These are phyloP conservation scores for Parauchenoglanis punctatus DNA, from an alignment of 2,797 vertebrate genomes.

Conservation along the genomic window DNA sequence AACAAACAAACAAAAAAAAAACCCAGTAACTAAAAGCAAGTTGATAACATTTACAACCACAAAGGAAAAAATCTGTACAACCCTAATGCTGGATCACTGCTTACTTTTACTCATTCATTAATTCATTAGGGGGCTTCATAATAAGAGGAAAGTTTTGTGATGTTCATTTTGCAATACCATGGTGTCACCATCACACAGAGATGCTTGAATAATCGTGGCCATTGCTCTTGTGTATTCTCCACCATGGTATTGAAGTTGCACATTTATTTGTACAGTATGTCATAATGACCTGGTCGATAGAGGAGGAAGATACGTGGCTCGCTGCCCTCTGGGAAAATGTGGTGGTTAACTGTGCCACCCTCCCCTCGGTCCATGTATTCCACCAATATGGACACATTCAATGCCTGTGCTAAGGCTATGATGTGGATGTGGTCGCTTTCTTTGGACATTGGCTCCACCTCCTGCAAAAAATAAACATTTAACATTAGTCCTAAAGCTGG, in stretches of 20 bases:
- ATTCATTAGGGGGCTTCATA: slow-evolving; percentile 60
- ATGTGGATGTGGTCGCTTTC: slow-evolving; percentile 98
- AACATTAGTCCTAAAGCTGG: not conserved
- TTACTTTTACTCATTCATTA: slow-evolving; percentile 64
- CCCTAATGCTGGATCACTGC: slow-evolving; percentile 80
- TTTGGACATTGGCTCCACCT: slow-evolving; percentile 95
- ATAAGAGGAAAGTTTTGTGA: slow-evolving; percentile 54
- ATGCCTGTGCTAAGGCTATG: slow-evolving; percentile 91
- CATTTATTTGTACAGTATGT: slow-evolving; percentile 93
- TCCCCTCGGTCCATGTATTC: slow-evolving; percentile 97
- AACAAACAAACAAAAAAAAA: slow-evolving; percentile 78
- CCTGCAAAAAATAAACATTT: slow-evolving; percentile 66
- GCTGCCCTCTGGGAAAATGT: slow-evolving; percentile 90
- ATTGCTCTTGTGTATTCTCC: slow-evolving; percentile 57
- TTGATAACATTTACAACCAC: slow-evolving; percentile 92
- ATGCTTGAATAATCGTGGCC: slow-evolving; percentile 67
- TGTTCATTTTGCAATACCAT: slow-evolving; percentile 65
- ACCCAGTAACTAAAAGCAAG: slow-evolving; percentile 78
- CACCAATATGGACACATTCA: slow-evolving; percentile 89
- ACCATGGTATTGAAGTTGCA: slow-evolving; percentile 51
- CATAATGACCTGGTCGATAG: slow-evolving; percentile 94
- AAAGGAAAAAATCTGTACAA: slow-evolving; percentile 83
- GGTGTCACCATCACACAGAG: slow-evolving; percentile 69
- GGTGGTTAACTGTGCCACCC: slow-evolving; percentile 90
- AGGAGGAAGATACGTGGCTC: slow-evolving; percentile 93